Evolutionary conservation across 1,140 invertebrate species (phyloP), one percentile per base, ranked within the genome.

Genomic region (Papilio xuthus): DNA sequence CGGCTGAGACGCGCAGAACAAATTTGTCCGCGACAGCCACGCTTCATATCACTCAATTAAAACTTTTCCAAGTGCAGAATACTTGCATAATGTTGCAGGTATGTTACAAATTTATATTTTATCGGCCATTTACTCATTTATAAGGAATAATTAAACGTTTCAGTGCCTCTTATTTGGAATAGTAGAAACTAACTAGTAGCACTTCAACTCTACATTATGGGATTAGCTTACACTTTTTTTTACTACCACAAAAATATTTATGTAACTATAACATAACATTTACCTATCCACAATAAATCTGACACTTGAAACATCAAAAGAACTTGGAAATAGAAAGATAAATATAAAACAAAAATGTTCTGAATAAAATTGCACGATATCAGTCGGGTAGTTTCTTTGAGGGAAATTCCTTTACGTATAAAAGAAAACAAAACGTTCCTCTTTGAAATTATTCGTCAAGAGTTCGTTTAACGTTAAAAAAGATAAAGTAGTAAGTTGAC

Each of bases 371-470:
- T 32, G 60, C 60, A 32, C 12, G 26, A 67, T 67, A 67, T 67
- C 60, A 67, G 26, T 26, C 23, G 23, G 10, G 13, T 67, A 32
- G 60, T 67, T 67, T 28, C 60, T 67, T 67, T 67, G 60, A 67
- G 60, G 18, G 13, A 67, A 28, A 67, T 15, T 67, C 26, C 60
- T 67, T 67, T 67, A 67, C 15, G 23, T 28, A 28, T 67, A 28
- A 60, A 32, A 28, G 60, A 67, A 32, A 67, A 67, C 60, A 67
- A 67, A 67, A 67, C 60, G 60, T 67, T 67, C 56, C 60, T 67
- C 60, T 28, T 67, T 67, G 60, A 67, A 67, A 32, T 67, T 26
- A 28, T 32, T 28, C 26, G 60, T 67, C 28, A 67, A 28, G 60
- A 67, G 3, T 28, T 28, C 26, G 26, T 15, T 67, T 67, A 67